A percentile compares a stretch with the other conserved stretches of the same genome.
phyloP scores from a whole-genome alignment of 2,113 vertebrate species.

The Arizona elegans region DNA sequence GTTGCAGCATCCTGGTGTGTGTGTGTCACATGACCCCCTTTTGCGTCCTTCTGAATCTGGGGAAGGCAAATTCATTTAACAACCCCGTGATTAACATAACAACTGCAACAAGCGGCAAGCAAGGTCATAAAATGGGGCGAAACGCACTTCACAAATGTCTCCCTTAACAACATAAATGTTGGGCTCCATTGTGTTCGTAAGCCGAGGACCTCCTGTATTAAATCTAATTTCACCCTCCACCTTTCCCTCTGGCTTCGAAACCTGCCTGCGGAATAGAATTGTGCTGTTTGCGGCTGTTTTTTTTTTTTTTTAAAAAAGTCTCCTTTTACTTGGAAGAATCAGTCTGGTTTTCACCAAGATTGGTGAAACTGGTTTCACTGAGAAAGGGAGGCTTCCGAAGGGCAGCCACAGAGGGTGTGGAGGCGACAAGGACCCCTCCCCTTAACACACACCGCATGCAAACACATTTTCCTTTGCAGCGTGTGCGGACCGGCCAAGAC shows the following conservation, averaged over 20 bases:
- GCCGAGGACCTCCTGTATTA: neutral
- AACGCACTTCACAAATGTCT: too few species aligned
- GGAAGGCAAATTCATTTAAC: too few species aligned
- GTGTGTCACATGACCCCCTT: too few species aligned
- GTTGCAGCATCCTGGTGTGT: too few species aligned
- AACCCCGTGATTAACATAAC: neutral
- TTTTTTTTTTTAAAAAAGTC: too few species aligned
- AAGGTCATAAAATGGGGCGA: neutral
- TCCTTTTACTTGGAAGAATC: neutral
- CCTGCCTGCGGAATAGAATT: rapidly evolving
- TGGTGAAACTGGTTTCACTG: too few species aligned
- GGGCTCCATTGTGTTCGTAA: neutral
- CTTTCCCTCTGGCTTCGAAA: neutral
- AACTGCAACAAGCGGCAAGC: too few species aligned
- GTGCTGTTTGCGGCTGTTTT: rapidly evolving
- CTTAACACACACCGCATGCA: neutral
- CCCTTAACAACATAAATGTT: neutral
- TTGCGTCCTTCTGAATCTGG: too few species aligned
- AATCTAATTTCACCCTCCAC: rapidly evolving
- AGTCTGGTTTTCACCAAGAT: neutral
- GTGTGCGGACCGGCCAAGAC: neutral
- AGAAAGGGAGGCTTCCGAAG: neutral
- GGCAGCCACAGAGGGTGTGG: neutral
- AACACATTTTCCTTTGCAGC: rapidly evolving
- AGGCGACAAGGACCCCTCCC: neutral